Conservation (phyloP, 2,888 invertebrate species). For the Caenorhabditis wallacei region DNA sequence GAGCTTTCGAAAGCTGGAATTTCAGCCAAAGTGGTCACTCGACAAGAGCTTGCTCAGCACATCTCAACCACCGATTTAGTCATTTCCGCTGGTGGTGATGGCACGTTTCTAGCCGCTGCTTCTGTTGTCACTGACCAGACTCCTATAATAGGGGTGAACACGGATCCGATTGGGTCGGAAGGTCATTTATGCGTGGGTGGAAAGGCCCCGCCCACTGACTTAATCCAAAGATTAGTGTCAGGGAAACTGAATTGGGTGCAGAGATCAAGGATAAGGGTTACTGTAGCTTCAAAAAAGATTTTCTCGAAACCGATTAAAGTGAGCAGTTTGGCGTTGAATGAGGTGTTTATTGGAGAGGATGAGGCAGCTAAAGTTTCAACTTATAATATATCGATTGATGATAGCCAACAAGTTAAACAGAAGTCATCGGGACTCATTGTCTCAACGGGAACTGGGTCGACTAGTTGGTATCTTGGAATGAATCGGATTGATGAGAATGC, state of each 20-base stretch:
- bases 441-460: conserved; percentile 97
- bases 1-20: conserved; percentile 69
- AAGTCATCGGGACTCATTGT: conserved; percentile 97
- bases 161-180: conserved; percentile 82
- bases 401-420: conserved; percentile 89
- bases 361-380: conserved; percentile 88
- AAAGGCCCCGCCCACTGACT: conserved; percentile 76
- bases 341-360: conserved; percentile 97
- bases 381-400: conserved; percentile 86
- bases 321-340: conserved; percentile 94
- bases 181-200: conserved; percentile 81
- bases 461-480: conserved; percentile 89
- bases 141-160: conserved; percentile 82
- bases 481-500: conserved; percentile 69
- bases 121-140: conserved; percentile 73
- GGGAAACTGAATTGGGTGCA: conserved; percentile 88
- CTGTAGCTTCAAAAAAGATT: conserved; percentile 86
- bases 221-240: conserved; percentile 86
- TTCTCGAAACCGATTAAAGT: conserved; percentile 57
- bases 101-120: conserved; percentile 82
- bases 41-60: conserved; percentile 68
- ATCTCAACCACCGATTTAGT: conserved; percentile 76
- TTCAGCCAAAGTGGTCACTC: conserved; percentile 66
- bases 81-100: conserved; percentile 82
- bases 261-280: conserved; percentile 92